phyloP scores from a whole-genome alignment of 2,797 vertebrate genomes.

The Liparis tanakae region DNA sequence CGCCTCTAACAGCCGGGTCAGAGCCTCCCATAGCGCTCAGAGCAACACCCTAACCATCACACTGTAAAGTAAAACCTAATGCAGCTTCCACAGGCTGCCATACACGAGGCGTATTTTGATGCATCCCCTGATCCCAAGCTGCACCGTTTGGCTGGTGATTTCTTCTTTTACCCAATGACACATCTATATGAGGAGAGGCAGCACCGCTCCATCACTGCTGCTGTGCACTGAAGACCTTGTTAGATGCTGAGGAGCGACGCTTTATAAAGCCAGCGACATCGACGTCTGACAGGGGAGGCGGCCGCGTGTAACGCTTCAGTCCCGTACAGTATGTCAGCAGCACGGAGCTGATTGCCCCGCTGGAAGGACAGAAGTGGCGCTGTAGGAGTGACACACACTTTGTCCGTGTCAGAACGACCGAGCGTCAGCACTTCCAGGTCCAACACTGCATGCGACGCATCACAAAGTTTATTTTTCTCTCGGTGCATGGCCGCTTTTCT shows the following conservation, averaged over 20 bases:
- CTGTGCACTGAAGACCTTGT: constrained; percentile 49
- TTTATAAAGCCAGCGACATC: constrained; percentile 57
- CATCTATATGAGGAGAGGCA: constrained; percentile 35
- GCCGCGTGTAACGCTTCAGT: constrained; percentile 36
- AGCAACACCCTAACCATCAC: constrained; percentile 68
- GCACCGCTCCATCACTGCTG: constrained; percentile 39
- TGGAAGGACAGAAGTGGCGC: constrained; percentile 52
- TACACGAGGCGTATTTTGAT: constrained; percentile 46
- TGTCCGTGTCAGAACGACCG: constrained; percentile 61
- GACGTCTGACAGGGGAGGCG: constrained; percentile 61
- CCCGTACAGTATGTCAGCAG: constrained; percentile 58
- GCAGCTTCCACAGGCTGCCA: constrained; percentile 32
- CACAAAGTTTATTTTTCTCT: constrained; percentile 43
- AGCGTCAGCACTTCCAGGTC: constrained; percentile 61
- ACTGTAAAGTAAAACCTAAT: constrained; percentile 64
- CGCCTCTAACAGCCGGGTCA: constrained; percentile 64
- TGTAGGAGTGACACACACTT: constrained; percentile 51
- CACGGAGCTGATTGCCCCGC: constrained; percentile 53
- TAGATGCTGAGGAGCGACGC: constrained; percentile 50
- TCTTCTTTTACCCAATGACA: constrained; percentile 52
- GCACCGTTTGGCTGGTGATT: constrained; percentile 35
- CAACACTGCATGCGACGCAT: constrained; percentile 29
- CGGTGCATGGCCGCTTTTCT: constrained; percentile 24
- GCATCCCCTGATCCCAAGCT: constrained; percentile 44
- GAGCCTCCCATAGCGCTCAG: constrained; percentile 63